Base-by-base conservation (phyloP, 1,140 invertebrate genomes). In the Zaprionus camerounensis region DNA sequence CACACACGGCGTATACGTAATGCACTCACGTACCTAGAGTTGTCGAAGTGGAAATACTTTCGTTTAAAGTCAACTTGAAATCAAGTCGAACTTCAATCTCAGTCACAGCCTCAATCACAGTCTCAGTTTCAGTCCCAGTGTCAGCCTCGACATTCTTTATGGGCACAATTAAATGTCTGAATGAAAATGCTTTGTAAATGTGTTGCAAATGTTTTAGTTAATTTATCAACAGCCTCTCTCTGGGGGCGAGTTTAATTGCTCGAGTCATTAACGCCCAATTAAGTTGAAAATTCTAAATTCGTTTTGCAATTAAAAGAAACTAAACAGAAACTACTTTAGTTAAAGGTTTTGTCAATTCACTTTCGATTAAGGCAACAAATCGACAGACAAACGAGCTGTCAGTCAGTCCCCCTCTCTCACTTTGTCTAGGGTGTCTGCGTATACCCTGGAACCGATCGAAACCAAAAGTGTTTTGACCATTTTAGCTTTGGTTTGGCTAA, bases 201-300 rank as follows among this genome's bases (percentile, higher is more conserved):
- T n/a, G 15, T 28, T 56, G 24, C 51, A 15, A 55, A 26, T 55
- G 46, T 24, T 51, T 51, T 51, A 70, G 71, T 82, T 87, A 84
- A 90, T 88, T 87, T 78, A 81, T 55, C 56, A 17, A 17, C n/a
- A 17, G 41, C n/a, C n/a, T 46, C 36, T n/a, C 41, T 46, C 13
- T 38, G 36, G 36, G 36, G 36, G 36, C 36, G n/a, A 38, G 31
- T 56, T 64, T 75, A 75, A 75, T 75, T 68, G 59, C 78, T 58
- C 80, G 68, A 75, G 68, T 88, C 76, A 87, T 88, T 84, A 87
- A 81, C 74, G 71, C 56, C 81, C 78, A 88, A 88, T 88, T 90
- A 88, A 88, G 77, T 85, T 72, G 24, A 64, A 72, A 73, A 78
- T 84, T 90, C 78, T 78, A 69, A 78, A 81, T 82, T 80, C 66